A percentile compares a stretch with the other conserved stretches of the same genome.
These are phyloP conservation scores for Megamerina dolium DNA, from an alignment of 2,888 invertebrate genomes.

Conservation along the genomic window DNA sequence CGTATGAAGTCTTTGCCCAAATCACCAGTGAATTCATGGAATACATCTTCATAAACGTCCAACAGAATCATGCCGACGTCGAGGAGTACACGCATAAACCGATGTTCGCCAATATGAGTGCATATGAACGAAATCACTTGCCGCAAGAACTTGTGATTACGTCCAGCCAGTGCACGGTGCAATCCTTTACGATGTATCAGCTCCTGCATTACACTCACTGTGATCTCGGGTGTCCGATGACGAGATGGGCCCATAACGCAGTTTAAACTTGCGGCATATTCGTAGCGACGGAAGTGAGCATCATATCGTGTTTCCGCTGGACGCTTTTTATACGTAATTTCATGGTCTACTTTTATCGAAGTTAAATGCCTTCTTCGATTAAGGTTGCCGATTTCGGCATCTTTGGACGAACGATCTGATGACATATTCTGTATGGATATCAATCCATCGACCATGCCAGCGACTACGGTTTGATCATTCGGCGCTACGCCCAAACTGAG, in stretches of 20 bases:
- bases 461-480: constrained; percentile 77
- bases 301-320: constrained; percentile 54
- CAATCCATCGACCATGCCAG: constrained; percentile 89
- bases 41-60: constrained; percentile 64
- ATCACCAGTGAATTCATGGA: constrained; percentile 59
- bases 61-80: constrained; percentile 70
- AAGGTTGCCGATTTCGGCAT: constrained; percentile 22
- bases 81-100: constrained; percentile 68
- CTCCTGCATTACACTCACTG: constrained; percentile 78
- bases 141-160: constrained; percentile 61
- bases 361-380: constrained; percentile 27
- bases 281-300: constrained; percentile 67
- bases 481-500: constrained; percentile 73
- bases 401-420: constrained; percentile 50
- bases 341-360: constrained; percentile 51
- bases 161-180: constrained; percentile 65
- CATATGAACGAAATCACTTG: constrained; percentile 71
- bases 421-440: constrained; percentile 79
- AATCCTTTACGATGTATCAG: constrained; percentile 77
- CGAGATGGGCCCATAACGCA: constrained; percentile 57
- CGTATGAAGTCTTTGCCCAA: constrained; percentile 58
- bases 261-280: constrained; percentile 75
- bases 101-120: constrained; percentile 64
- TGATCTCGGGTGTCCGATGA: constrained; percentile 66
- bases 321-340: constrained; percentile 49